Evolutionary conservation across 2,797 vertebrate species (phyloP), one percentile per base, ranked within the genome.

Genomic region (Cryptoblepharus egeriae): DNA sequence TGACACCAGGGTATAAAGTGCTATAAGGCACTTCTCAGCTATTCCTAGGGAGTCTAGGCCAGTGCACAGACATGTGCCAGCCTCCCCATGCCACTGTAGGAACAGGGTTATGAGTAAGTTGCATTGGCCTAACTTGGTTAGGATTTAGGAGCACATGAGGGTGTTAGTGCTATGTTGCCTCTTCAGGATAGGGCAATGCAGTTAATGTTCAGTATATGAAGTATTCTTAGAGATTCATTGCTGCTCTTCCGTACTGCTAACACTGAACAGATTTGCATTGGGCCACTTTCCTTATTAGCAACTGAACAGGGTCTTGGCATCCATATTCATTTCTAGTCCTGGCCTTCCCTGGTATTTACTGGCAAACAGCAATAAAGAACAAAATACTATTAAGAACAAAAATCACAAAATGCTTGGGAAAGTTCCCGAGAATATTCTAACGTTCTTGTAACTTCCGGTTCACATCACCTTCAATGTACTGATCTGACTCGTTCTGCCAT

Each of bases 221-320:
- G 70, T 37, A 49, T 57, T 65, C 55, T 49, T 69, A 39, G 65
- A 65, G 49, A 82, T 37, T 61, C 83, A 24, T 91, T 90, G 87
- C 86, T 83, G 89, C 69, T 0, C 68, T 60, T 60, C 28, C 30
- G 70, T 49, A 28, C 61, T 45, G 57, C 15, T 35, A 24, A 45
- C 70, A 79, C 9, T 49, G 71, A 28, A 16, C 30, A 45, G 39
- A 67, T 93, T 91, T 90, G 83, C 81, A 79, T 81, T 26, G 77
- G 28, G 55, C n/a, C 80, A 79, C 83, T 95, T 90, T 90, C 89
- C 84, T 85, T 94, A 91, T 85, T 94, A 95, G 92, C 94, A 92
- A 80, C 32, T 85, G 80, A 57, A 72, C 45, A 89, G 91, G 82
- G 85, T 82, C 85, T 87, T 89, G 79, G 86, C 73, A 63, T 89